phyloP scores from a whole-genome alignment of 2,113 vertebrate species.

The Anhinga anhinga region DNA sequence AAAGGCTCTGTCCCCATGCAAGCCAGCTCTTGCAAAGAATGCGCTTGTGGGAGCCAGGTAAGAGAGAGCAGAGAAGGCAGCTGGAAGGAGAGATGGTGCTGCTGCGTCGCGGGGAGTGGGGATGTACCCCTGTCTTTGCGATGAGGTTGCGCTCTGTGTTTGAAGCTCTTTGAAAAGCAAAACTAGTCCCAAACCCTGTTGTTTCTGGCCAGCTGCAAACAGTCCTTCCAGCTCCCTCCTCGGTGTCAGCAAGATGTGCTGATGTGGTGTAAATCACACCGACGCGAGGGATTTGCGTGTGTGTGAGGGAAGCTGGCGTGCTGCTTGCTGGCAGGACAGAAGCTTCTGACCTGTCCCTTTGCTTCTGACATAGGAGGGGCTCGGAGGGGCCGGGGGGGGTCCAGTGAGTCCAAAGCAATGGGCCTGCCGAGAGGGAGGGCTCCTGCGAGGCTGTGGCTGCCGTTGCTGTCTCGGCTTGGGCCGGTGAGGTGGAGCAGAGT shows the following conservation, averaged over 20 bases:
- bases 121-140: fast-evolving
- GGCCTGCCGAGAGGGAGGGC: not conserved
- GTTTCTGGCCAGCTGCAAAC: not conserved
- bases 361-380: no score
- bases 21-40: not conserved
- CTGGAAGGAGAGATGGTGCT: not conserved
- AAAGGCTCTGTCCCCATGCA: not conserved
- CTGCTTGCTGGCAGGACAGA: not conserved
- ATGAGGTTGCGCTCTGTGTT: no score
- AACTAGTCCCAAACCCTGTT: not conserved
- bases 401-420: not conserved
- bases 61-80: no score
- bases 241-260: not conserved
- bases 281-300: no score
- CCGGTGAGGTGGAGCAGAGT: not conserved
- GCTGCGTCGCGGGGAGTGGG: not conserved
- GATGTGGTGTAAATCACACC: not conserved
- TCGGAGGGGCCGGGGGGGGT: not conserved
- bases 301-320: not conserved
- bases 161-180: not conserved
- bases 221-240: not conserved
- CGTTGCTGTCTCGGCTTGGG: not conserved
- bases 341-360: not conserved
- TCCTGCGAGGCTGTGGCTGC: not conserved
- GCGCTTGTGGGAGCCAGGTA: not conserved